A percentile compares a stretch with the other conserved stretches of the same genome.
Evolutionary conservation across 2,888 invertebrate genomes (phyloP).

Genomic region (Meiosimyza decipiens): DNA sequence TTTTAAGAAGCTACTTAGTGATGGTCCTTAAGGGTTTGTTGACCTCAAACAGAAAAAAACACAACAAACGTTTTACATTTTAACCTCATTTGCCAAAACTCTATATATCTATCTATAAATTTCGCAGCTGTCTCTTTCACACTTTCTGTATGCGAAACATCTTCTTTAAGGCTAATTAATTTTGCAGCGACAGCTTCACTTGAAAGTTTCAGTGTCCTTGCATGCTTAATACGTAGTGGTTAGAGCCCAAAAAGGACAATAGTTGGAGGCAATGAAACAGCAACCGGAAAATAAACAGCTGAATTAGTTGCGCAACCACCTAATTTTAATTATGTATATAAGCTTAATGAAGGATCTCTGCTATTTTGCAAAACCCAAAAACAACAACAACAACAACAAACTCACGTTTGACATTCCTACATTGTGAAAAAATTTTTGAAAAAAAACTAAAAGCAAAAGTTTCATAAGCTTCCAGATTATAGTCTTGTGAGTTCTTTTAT

Average conservation of each 20-base stretch:
- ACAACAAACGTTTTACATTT: slow-evolving; percentile 5
- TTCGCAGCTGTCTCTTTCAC: not conserved
- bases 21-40: not conserved
- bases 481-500: too few relatives aligned
- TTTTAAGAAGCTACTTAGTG: slow-evolving; percentile 13
- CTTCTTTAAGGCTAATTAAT: slow-evolving; percentile 11
- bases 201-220: not conserved
- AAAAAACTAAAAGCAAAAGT: too few relatives aligned
- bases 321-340: slow-evolving; percentile 26
- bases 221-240: not conserved
- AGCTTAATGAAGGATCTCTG: slow-evolving; percentile 25
- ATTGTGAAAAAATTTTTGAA: too few relatives aligned
- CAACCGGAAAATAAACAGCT: slow-evolving; percentile 19
- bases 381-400: too few relatives aligned
- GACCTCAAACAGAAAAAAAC: not conserved
- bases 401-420: too few relatives aligned
- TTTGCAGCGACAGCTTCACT: not conserved
- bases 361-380: too few relatives aligned
- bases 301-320: slow-evolving; percentile 29
- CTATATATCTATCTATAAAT: not conserved
- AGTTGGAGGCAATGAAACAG: not conserved
- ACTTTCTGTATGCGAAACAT: not conserved
- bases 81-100: not conserved
- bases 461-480: too few relatives aligned
- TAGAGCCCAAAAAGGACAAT: not conserved